Evolutionary conservation across 2,888 invertebrate species (phyloP).

Genomic region (Omphaloscelis lunosa): DNA sequence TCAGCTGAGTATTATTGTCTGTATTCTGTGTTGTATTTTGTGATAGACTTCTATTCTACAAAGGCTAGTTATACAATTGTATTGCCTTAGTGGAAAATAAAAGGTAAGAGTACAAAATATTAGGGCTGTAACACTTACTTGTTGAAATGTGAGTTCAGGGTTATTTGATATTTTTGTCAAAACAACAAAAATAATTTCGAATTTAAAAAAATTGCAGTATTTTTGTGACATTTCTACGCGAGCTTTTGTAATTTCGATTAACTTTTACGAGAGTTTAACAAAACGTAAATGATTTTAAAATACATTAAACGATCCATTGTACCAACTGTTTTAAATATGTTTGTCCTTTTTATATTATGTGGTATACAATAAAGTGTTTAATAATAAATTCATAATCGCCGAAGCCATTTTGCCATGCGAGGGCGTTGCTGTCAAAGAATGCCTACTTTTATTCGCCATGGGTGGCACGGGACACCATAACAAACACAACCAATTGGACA

Average conservation of each 20-base stretch:
- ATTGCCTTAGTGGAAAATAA: slow-evolving; percentile 53
- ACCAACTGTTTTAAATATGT: background rate
- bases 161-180: background rate
- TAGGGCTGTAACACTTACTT: slow-evolving; percentile 40
- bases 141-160: slow-evolving; percentile 28
- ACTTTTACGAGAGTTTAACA: background rate
- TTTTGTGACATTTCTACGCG: no score
- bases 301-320: background rate
- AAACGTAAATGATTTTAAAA: background rate
- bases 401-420: background rate
- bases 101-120: slow-evolving; percentile 56
- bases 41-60: background rate
- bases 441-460: background rate
- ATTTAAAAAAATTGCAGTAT: no score
- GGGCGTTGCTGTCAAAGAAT: background rate
- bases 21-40: background rate
- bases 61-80: slow-evolving; percentile 31
- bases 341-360: background rate
- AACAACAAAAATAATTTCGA: no score
- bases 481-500: background rate
- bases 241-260: no score
- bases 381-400: background rate
- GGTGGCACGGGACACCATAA: background rate
- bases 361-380: background rate
- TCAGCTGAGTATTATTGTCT: background rate